A percentile compares a stretch with the other conserved stretches of the same genome.
phyloP scores from a whole-genome alignment of 2,113 vertebrate genomes.

The Poeciliopsis turrubarensis region DNA sequence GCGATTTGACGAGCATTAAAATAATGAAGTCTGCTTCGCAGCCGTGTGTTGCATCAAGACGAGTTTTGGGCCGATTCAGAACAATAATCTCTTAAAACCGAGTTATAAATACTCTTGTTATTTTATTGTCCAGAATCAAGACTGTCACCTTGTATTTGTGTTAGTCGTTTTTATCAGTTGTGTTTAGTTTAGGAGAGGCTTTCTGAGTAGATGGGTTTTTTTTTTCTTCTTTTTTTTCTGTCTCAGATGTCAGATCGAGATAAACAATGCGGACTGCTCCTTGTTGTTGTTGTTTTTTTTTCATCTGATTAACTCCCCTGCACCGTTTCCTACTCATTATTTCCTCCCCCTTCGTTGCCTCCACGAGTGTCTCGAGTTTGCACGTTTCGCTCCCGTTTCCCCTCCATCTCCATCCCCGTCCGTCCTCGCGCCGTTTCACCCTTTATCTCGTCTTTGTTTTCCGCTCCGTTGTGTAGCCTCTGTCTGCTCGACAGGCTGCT shows the following conservation, averaged over 20 bases:
- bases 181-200: background rate
- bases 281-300: background rate
- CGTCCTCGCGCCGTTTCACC: conserved; percentile 6
- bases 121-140: background rate
- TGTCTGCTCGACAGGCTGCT: conserved; percentile 28
- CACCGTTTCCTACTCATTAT: conserved; percentile 73
- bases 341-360: conserved; percentile 21
- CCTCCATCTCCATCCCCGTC: background rate
- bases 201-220: background rate
- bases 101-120: background rate
- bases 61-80: background rate
- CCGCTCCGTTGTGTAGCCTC: background rate
- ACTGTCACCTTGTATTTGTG: background rate
- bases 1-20: background rate
- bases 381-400: conserved; percentile 4
- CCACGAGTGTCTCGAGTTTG: conserved; percentile 19
- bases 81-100: background rate
- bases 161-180: background rate
- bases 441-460: background rate
- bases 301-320: conserved; percentile 84
- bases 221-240: background rate
- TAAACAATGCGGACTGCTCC: conserved; percentile 14
- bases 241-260: conserved; percentile 5
- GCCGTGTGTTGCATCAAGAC: background rate
- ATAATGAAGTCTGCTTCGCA: background rate